phyloP scores from a whole-genome alignment of 1,140 invertebrate species.

The Drosophila tropicalis region DNA sequence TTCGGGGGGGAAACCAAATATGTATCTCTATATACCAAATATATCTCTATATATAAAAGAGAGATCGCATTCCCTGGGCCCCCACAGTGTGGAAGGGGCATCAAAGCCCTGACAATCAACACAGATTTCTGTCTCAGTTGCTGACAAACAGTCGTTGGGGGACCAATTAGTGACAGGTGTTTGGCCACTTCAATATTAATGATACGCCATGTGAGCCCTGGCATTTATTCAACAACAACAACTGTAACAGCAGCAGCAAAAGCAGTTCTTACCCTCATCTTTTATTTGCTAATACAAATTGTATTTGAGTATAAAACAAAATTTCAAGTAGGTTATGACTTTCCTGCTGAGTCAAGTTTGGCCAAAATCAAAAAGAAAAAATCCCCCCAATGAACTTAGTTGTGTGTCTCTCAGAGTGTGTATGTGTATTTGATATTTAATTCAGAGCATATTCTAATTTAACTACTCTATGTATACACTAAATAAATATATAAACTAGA shows the following conservation, averaged over 20 bases:
- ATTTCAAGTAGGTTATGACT: constrained; percentile 27
- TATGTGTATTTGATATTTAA: neutral
- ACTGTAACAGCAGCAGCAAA: neutral
- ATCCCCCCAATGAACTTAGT: neutral
- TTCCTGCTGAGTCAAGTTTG: neutral
- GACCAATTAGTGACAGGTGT: constrained; percentile 53
- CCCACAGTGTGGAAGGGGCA: neutral
- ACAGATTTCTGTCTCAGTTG: constrained; percentile 38
- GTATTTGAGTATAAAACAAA: constrained; percentile 15
- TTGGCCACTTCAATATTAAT: constrained; percentile 42
- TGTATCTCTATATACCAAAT: constrained; percentile 3
- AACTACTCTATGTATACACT: neutral
- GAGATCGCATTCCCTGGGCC: constrained; percentile 16
- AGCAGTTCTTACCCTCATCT: neutral
- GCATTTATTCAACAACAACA: neutral
- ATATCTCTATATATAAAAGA: constrained; percentile 34
- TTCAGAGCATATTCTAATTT: constrained; percentile 4
- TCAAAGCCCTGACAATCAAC: constrained; percentile 46
- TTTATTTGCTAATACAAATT: neutral
- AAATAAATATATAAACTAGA: neutral
- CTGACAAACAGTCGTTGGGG: constrained; percentile 51
- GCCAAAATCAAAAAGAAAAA: neutral
- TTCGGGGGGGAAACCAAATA: constrained; percentile 26
- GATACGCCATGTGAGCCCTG: constrained; percentile 44
- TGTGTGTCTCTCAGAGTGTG: neutral